phyloP scores from a whole-genome alignment of 2,113 vertebrate species.

The Vulpes vulpes region DNA sequence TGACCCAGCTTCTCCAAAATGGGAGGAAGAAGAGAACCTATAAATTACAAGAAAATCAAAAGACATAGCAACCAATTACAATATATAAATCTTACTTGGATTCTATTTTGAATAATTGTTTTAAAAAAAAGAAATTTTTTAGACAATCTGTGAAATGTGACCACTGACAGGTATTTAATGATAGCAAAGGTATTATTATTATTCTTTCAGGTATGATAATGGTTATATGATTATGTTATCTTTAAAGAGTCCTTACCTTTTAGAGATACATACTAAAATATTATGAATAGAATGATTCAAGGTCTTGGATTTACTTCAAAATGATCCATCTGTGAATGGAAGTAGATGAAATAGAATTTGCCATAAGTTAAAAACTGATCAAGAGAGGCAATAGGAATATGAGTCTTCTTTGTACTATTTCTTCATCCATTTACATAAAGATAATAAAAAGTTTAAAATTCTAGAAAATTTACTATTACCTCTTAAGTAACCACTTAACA shows the following conservation, averaged over 20 bases:
- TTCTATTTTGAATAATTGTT: background rate
- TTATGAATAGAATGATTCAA: slow-evolving; percentile 36
- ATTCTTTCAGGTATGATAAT: background rate
- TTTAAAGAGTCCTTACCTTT: slow-evolving; percentile 4
- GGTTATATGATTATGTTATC: background rate
- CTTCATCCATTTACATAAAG: background rate
- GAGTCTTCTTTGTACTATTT: background rate
- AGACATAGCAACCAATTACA: background rate
- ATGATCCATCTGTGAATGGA: background rate
- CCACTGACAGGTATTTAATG: slow-evolving; percentile 8
- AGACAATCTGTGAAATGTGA: background rate
- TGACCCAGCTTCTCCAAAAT: slow-evolving; percentile 1
- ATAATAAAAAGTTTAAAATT: slow-evolving; percentile 49
- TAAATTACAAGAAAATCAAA: slow-evolving; percentile 51
- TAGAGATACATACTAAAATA: slow-evolving; percentile 33
- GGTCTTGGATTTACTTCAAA: slow-evolving; percentile 11
- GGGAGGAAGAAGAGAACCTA: background rate
- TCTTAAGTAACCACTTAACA: background rate
- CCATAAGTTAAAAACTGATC: background rate
- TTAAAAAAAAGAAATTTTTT: background rate
- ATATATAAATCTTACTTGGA: background rate
- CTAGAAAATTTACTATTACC: slow-evolving; percentile 18
- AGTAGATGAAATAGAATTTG: slow-evolving; percentile 4
- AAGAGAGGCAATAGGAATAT: background rate
- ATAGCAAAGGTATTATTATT: background rate